A percentile compares a stretch with the other conserved stretches of the same genome.
phyloP scores from a whole-genome alignment of 2,888 invertebrate genomes.

The Gryllus longicercus region DNA sequence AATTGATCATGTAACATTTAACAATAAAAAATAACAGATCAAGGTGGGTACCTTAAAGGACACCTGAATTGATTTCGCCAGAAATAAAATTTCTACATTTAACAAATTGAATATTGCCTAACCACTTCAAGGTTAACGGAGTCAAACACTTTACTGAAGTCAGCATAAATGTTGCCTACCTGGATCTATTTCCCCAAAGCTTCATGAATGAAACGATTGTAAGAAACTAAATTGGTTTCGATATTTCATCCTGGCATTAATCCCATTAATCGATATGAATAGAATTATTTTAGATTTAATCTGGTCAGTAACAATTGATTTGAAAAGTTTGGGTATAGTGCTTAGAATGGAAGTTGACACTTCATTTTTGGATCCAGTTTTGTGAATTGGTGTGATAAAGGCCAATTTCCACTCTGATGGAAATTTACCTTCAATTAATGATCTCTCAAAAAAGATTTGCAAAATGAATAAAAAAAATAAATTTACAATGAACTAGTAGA shows the following conservation, averaged over 20 bases:
- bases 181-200: not conserved
- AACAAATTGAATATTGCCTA: not conserved
- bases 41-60: not conserved
- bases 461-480: not conserved
- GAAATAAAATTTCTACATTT: not conserved
- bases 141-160: not conserved
- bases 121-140: not conserved
- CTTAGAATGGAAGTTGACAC: too few relatives aligned
- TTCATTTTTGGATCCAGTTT: too few relatives aligned
- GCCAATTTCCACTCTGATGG: too few relatives aligned
- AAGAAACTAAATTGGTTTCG: not conserved
- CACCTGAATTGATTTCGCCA: not conserved
- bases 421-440: too few relatives aligned
- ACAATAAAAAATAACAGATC: not conserved
- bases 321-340: too few relatives aligned
- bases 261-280: not conserved
- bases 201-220: not conserved
- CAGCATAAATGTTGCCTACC: not conserved
- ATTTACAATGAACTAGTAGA: too few relatives aligned
- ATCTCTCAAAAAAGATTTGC: too few relatives aligned
- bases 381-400: too few relatives aligned
- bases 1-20: not conserved
- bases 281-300: not conserved
- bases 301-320: too few relatives aligned
- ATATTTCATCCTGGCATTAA: not conserved